Conservation (phyloP, 2,888 invertebrate genomes). For the Neoitamus cyanurus region DNA sequence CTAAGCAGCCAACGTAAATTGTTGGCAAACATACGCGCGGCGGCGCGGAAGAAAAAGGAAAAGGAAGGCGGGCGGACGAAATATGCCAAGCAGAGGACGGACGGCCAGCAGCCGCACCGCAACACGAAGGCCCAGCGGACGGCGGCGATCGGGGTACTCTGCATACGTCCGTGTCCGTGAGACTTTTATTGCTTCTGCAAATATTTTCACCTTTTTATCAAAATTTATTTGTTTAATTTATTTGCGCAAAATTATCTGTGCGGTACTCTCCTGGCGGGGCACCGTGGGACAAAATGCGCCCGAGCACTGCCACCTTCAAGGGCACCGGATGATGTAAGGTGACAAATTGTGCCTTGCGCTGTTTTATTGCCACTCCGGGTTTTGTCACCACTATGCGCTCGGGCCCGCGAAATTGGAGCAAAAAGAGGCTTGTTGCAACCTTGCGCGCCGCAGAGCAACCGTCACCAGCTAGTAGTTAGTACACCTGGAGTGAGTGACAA, state of each 20-base stretch:
- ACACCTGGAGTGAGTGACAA: conserved; percentile 3
- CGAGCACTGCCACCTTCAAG: background rate
- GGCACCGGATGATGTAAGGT: background rate
- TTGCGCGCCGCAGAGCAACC: background rate
- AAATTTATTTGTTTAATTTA: background rate
- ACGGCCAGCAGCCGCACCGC: background rate
- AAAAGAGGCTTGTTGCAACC: background rate
- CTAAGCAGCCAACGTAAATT: conserved; percentile 36
- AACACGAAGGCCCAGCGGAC: background rate
- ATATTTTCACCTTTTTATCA: background rate
- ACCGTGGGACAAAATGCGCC: background rate
- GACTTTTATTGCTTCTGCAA: conserved; percentile 17
- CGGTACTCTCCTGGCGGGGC: background rate
- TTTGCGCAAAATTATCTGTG: background rate
- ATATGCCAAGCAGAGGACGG: background rate
- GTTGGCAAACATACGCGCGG: background rate
- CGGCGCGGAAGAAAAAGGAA: conserved; percentile 7
- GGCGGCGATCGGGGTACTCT: background rate
- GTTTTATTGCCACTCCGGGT: background rate
- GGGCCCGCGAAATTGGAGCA: background rate
- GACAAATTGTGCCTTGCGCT: background rate
- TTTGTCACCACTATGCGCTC: background rate
- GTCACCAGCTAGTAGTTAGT: conserved; percentile 12
- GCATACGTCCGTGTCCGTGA: conserved; percentile 5
- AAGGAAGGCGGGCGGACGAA: conserved; percentile 11